Percentiles rank a stretch among this genome's conserved stretches.
Conservation (phyloP, 2,113 vertebrate genomes). For the Setophaga petechia region DNA sequence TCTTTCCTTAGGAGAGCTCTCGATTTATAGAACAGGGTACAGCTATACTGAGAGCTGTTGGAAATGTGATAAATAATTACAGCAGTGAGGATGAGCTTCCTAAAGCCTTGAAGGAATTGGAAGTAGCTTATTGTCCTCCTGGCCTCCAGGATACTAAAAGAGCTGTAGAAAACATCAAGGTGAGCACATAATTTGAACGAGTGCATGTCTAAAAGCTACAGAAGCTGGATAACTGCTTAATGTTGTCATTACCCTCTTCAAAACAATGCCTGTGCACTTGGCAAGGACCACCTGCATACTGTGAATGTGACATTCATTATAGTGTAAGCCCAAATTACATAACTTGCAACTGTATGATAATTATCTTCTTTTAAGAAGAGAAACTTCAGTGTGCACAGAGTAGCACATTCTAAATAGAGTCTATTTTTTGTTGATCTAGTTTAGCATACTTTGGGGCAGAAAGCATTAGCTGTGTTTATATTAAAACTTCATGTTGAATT, state of each 20-base stretch:
- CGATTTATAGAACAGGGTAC: constrained; percentile 80
- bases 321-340: background rate
- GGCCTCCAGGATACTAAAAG: constrained; percentile 51
- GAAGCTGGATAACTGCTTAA: background rate
- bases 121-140: constrained; percentile 71
- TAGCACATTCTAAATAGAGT: background rate
- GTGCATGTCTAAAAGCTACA: background rate
- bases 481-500: background rate
- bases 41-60: constrained; percentile 80
- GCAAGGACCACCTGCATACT: background rate
- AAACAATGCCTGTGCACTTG: background rate
- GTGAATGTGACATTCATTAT: background rate
- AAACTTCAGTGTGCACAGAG: background rate
- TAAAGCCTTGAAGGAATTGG: constrained; percentile 69
- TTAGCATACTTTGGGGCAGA: background rate
- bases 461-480: background rate
- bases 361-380: background rate
- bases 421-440: background rate
- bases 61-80: constrained; percentile 80
- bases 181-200: background rate
- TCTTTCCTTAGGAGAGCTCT: constrained; percentile 81
- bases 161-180: constrained; percentile 45
- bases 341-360: background rate
- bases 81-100: constrained; percentile 64
- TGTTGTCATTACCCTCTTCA: background rate